Evolutionary conservation across 2,888 invertebrate genomes (phyloP), one percentile per base, ranked within the genome.

Genomic region (Cheilosia vulpina): DNA sequence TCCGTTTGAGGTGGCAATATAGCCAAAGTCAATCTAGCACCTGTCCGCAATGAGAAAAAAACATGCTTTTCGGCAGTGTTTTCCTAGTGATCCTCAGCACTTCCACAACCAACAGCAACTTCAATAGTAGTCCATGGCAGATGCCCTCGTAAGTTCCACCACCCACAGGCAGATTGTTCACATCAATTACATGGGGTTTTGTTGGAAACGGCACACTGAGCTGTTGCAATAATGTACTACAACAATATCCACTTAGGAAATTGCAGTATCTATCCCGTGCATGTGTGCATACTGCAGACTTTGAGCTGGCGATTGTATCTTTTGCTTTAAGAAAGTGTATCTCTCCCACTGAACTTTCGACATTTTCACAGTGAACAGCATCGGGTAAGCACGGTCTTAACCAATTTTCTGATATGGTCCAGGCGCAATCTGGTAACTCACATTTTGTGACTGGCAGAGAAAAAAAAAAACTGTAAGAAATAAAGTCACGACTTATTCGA

Each of bases 341-440:
- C 82, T 76, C 24, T 41, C 60, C 60, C 21, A 62, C 13, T 78
- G 78, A 83, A 83, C 72, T 73, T 66, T 78, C 72, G 78, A 73
- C 78, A 83, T 83, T 83, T 83, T 43, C 31, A 24, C 41, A 62
- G 78, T 47, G 62, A 78, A 66, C 55, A 80, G 43, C 52, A 38
- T 52, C 63, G 43, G 50, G 41, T 68, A 47, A 53, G 47, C 45
- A 57, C 41, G n/a, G 76, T 27, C 24, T 58, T 52, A 73, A 45
- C 79, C 79, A 83, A 83, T 79, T 83, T 78, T 55, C 60, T 52
- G 58, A 34, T 66, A 65, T 41, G 60, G 34, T 27, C 55, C 60
- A 66, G 58, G 47, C 65, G 34, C 27, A 66, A 47, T 71, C 62
- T 50, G 72, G 24, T 58, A 57, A 78, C 53, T 76, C 38, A 41